A percentile compares a stretch with the other conserved stretches of the same genome.
These are phyloP conservation scores for Lochmaea capreae DNA, from an alignment of 2,888 invertebrate genomes.

Conservation along the genomic window DNA sequence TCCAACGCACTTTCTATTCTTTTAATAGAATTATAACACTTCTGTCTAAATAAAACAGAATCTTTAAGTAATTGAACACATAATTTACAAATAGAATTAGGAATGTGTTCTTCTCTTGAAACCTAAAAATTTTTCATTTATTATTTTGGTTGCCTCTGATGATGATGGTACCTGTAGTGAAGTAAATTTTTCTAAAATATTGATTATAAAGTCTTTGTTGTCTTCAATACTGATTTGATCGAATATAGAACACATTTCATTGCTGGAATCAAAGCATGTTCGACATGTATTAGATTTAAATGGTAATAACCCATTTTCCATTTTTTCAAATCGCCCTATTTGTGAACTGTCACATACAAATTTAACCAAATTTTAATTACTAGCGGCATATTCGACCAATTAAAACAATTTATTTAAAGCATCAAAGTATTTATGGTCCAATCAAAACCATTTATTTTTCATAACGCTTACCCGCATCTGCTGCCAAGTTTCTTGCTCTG, in stretches of 20 bases:
- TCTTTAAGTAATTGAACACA: slow-evolving; percentile 52
- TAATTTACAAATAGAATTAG: slow-evolving; percentile 53
- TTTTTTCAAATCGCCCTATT: neutral
- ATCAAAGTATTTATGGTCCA: neutral
- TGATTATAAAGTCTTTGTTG: slow-evolving; percentile 45
- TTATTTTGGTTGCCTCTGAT: neutral
- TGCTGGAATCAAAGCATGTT: slow-evolving; percentile 48
- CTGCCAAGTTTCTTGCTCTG: neutral
- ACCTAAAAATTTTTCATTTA: slow-evolving; percentile 46
- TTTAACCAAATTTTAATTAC: too few species aligned
- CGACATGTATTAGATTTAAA: slow-evolving; percentile 41
- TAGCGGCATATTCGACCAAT: neutral
- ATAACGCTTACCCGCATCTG: neutral
- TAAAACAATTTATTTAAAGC: neutral
- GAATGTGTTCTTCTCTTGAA: slow-evolving; percentile 47
- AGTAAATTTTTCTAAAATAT: slow-evolving; percentile 51
- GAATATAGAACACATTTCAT: slow-evolving; percentile 49
- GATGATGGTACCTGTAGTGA: slow-evolving; percentile 49
- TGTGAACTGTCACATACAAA: too few species aligned
- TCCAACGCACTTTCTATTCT: slow-evolving; percentile 46
- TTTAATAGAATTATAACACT: slow-evolving; percentile 51
- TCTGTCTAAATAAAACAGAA: slow-evolving; percentile 53
- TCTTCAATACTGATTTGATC: slow-evolving; percentile 42
- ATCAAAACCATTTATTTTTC: neutral
- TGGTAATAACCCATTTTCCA: neutral